phyloP scores from a whole-genome alignment of 2,888 invertebrate genomes.

The Marasmarcha lunaedactyla region DNA sequence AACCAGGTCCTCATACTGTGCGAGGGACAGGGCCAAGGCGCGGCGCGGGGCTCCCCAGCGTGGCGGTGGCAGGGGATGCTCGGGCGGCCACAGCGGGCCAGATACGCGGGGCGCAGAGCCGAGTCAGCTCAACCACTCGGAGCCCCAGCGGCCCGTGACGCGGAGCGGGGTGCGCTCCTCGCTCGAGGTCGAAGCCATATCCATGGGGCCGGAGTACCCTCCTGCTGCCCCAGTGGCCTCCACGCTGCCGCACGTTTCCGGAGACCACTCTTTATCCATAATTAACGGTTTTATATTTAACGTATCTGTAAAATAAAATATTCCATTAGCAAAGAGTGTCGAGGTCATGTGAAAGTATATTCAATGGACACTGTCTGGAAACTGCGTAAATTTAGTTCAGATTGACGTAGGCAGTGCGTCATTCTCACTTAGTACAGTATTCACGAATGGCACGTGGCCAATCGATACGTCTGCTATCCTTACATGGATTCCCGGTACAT shows the following conservation, averaged over 20 bases:
- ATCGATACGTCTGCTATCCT: too few relatives aligned
- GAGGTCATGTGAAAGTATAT: neutral
- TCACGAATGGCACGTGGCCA: too few relatives aligned
- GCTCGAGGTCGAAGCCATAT: slow-evolving; percentile 43
- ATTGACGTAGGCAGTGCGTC: too few relatives aligned
- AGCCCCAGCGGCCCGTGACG: slow-evolving; percentile 88
- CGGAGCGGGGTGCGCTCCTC: slow-evolving; percentile 61
- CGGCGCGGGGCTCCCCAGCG: slow-evolving; percentile 60
- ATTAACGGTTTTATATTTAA: slow-evolving; percentile 70
- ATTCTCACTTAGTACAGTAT: too few relatives aligned
- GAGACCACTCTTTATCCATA: slow-evolving; percentile 61
- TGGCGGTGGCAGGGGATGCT: slow-evolving; percentile 59
- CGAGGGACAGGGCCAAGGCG: slow-evolving; percentile 79
- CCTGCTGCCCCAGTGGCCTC: slow-evolving; percentile 50
- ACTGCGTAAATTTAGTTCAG: too few relatives aligned
- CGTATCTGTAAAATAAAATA: slow-evolving; percentile 41
- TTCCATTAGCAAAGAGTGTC: neutral
- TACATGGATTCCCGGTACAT: too few relatives aligned
- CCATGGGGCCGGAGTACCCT: slow-evolving; percentile 30
- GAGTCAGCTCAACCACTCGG: slow-evolving; percentile 99
- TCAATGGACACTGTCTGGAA: too few relatives aligned
- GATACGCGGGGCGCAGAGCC: slow-evolving; percentile 56
- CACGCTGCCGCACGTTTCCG: slow-evolving; percentile 43
- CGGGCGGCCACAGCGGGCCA: slow-evolving; percentile 53
- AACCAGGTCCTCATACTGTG: slow-evolving; percentile 85